Base-by-base conservation (phyloP, 2,888 invertebrate genomes). In the Mesorhabditis spiculigera region DNA sequence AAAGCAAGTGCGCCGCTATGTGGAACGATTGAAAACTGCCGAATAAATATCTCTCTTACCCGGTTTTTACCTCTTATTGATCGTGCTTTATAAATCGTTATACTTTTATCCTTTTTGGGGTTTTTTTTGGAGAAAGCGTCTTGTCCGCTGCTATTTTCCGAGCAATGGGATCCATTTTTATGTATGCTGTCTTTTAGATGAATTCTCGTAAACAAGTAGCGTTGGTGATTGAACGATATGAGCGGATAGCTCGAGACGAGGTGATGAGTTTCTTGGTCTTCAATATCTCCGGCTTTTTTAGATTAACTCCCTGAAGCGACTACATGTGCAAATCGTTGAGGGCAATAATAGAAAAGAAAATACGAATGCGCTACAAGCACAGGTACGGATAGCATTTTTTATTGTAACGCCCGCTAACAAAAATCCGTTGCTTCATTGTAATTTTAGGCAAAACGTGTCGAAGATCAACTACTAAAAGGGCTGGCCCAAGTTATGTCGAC, bases 381-480 rank as follows among this genome's bases (percentile, higher is more conserved):
- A 63, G 41, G 63, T 63, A 28, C 16, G 1, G 8, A 8, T 2
- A 63, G 28, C n/a, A 3, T 8, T n/a, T 10, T n/a, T 1, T 63
- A 16, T 10, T 6, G 1, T 63, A 63, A 63, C 1, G 28, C 28
- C 28, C 1, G 28, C 28, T 63, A 41, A 3, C 42, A 68, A 63
- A 28, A 68, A 4, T 43, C 42, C 45, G 10, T 43, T 66, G 43
- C n/a, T 66, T 58, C 28, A 63, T 45, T 10, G 64, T 43, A 4
- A 50, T 68, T 75, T 28, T 61, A 76, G 78, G 75, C 79, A 4
- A 16, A 76, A 42, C 71, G 76, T 4, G 69, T 76, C 16, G 77
- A 82, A 64, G 74, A 80, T 66, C 80, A 81, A 44, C 62, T 82
- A 42, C 68, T 76, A 16, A 70, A 73, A 42, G 82, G 80, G 0